Evolutionary conservation across 2,113 vertebrate species (phyloP), one percentile per base, ranked within the genome.

Genomic region (Crotophaga sulcirostris): DNA sequence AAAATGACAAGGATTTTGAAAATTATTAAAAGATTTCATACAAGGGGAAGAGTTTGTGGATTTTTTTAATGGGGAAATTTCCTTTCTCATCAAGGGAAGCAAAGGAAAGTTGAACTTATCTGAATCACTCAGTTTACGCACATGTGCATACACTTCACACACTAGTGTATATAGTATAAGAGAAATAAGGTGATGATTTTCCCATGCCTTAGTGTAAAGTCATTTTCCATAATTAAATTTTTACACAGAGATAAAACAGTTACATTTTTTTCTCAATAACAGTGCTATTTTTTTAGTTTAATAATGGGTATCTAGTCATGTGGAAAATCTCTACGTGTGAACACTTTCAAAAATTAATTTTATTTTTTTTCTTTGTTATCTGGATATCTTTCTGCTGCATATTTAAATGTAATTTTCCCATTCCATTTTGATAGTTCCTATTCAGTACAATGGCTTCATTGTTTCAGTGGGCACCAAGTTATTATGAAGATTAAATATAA

Each of bases 401-500:
- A 38, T 94, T 89, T 80, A 82, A 93, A 95, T 87, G 33, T 34
- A 93, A 89, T 93, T 96, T 96, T 82, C 68, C 56, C 21, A 64
- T 89, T 95, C 63, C 36, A 40, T 95, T 87, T 88, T 93, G 58
- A 94, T 44, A 80, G 69, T 49, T 93, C 33, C n/a, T 92, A 69
- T 89, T 70, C 54, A 60, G 15, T 55, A 56, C 25, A 55, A 69
- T 33, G 33, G n/a, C 23, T 79, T 90, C 81, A 87, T 91, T 94
- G 75, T 96, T 96, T 96, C 58, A 95, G 34, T 58, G 60, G 67
- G 59, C 24, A 90, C 10, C 3, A 72, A 84, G 76, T 72, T 95
- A 92, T 96, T 93, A 73, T 28, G 9, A 78, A 45, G 64, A 67
- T 96, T 97, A 95, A 90, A 93, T 96, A 75, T 93, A 96, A 96